These are phyloP conservation scores for Drosophila guanche DNA, from an alignment of 1,140 invertebrate species.

Conservation along the genomic window DNA sequence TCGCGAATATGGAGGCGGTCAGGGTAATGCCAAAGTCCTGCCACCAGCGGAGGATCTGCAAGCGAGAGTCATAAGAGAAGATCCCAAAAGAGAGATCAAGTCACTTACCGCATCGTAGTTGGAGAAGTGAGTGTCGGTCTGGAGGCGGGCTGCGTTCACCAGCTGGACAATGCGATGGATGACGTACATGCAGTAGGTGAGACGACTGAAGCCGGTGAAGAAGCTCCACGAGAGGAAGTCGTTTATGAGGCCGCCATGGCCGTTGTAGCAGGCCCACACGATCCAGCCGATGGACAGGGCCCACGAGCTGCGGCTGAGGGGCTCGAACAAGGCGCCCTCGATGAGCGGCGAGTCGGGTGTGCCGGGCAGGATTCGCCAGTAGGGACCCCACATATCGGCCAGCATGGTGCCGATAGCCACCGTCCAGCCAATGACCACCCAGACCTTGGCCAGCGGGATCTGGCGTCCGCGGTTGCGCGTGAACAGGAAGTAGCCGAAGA, in stretches of 20 bases:
- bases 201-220: slow-evolving; percentile 87
- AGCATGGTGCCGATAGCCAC: slow-evolving; percentile 84
- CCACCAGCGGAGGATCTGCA: slow-evolving; percentile 78
- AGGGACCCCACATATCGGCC: slow-evolving; percentile 84
- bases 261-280: slow-evolving; percentile 88
- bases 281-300: slow-evolving; percentile 88
- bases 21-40: slow-evolving; percentile 77
- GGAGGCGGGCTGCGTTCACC: slow-evolving; percentile 68
- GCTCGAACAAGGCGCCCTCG: slow-evolving; percentile 87
- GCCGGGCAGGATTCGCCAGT: slow-evolving; percentile 85
- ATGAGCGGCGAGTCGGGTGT: slow-evolving; percentile 86
- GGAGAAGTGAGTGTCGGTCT: slow-evolving; percentile 66
- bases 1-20: slow-evolving; percentile 72
- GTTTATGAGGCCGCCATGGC: slow-evolving; percentile 87
- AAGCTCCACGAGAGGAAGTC: slow-evolving; percentile 87
- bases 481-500: slow-evolving; percentile 85
- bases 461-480: slow-evolving; percentile 75
- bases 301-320: slow-evolving; percentile 88
- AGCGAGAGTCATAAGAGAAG: not conserved
- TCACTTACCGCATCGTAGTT: slow-evolving; percentile 66
- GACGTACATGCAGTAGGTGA: slow-evolving; percentile 90
- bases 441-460: slow-evolving; percentile 64
- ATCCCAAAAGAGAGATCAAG: too few species aligned
- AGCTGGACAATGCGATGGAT: slow-evolving; percentile 85
- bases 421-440: slow-evolving; percentile 71